Percentiles rank a stretch among this genome's conserved stretches.
phyloP scores from a whole-genome alignment of 2,113 vertebrate species.

The Periophthalmus modestus region DNA sequence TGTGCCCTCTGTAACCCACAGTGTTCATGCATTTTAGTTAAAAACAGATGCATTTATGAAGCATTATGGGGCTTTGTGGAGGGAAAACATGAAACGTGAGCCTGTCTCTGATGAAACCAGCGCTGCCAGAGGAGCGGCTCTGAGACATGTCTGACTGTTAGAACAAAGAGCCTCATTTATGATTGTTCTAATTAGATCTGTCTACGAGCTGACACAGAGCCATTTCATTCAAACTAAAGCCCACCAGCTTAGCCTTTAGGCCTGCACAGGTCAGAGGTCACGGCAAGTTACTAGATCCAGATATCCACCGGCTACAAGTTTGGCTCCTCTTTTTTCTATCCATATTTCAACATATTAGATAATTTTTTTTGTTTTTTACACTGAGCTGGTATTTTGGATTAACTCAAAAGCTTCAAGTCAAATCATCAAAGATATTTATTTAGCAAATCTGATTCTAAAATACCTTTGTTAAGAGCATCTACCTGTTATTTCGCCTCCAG shows the following conservation, averaged over 20 bases:
- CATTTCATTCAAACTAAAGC: constrained; percentile 59
- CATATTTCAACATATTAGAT: not conserved
- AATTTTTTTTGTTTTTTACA: too few species aligned
- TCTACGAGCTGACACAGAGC: constrained; percentile 42
- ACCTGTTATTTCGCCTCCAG: not conserved
- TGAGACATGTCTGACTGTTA: constrained; percentile 28
- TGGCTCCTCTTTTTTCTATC: constrained; percentile 9
- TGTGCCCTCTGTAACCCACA: constrained; percentile 14
- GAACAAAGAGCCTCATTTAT: constrained; percentile 68
- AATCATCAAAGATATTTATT: too few species aligned
- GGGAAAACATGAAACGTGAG: constrained; percentile 47
- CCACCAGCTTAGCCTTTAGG: constrained; percentile 36
- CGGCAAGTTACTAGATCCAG: constrained; percentile 7
- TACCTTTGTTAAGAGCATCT: constrained; percentile 35
- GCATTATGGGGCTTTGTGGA: constrained; percentile 28
- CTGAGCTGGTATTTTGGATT: too few species aligned
- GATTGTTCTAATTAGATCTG: constrained; percentile 59
- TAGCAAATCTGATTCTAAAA: constrained; percentile 3
- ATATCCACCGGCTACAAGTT: constrained; percentile 1
- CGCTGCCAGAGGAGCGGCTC: constrained; percentile 27
- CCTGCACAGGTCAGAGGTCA: constrained; percentile 12
- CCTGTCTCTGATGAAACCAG: constrained; percentile 17
- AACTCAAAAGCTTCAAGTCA: too few species aligned
- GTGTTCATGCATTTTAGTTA: constrained; percentile 28
- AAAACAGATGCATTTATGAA: constrained; percentile 63